A percentile compares a stretch with the other conserved stretches of the same genome.
Evolutionary conservation across 2,113 vertebrate genomes (phyloP).

Genomic region (Fulica atra): DNA sequence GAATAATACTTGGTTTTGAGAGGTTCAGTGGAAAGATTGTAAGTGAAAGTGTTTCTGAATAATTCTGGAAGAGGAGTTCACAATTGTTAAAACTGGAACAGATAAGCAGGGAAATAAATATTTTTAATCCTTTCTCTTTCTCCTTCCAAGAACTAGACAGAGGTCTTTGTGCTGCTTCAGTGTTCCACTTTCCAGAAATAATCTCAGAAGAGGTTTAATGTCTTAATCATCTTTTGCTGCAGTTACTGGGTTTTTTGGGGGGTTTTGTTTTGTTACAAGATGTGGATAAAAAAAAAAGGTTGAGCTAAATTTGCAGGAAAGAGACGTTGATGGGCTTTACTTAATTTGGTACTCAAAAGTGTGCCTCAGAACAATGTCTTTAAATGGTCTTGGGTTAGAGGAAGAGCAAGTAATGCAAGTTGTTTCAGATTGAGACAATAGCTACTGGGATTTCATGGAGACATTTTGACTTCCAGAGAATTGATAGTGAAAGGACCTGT

Average conservation of each 20-base stretch:
- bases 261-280: fast-evolving
- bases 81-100: background rate
- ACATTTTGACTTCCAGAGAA: background rate
- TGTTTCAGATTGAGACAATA: background rate
- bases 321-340: background rate
- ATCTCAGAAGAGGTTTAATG: background rate
- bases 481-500: background rate
- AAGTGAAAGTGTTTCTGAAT: background rate
- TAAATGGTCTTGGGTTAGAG: background rate
- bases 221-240: background rate
- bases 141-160: background rate
- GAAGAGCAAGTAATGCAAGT: background rate
- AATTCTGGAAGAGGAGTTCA: background rate
- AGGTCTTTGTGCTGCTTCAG: background rate
- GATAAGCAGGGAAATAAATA: background rate
- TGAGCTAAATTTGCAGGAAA: background rate
- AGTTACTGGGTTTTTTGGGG: background rate
- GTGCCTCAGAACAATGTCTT: background rate
- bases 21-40: background rate
- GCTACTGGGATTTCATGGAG: background rate
- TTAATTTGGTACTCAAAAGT: background rate
- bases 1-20: background rate
- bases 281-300: background rate
- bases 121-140: background rate
- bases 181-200: background rate